These are phyloP conservation scores for Spodoptera picta DNA, from an alignment of 2,888 invertebrate species.

Conservation along the genomic window DNA sequence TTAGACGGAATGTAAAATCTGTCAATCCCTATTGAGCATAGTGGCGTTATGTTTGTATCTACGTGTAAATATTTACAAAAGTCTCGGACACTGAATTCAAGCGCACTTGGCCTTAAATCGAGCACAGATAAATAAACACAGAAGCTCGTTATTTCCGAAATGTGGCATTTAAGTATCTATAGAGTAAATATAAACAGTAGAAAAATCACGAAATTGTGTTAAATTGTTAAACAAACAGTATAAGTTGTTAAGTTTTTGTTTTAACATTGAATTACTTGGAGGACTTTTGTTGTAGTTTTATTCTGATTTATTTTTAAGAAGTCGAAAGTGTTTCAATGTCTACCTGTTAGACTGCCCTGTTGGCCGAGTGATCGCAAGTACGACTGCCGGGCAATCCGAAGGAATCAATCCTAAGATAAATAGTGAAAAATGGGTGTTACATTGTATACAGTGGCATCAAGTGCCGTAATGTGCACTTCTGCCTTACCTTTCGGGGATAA, in stretches of 20 bases:
- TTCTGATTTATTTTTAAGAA: too few species aligned
- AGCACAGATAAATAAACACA: conserved; percentile 25
- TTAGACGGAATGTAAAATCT: too few species aligned
- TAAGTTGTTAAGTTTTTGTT: conserved; percentile 13
- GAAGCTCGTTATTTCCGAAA: conserved; percentile 22
- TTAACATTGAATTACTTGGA: conserved; percentile 7
- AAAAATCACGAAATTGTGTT: conserved; percentile 30
- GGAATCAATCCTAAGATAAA: too few species aligned
- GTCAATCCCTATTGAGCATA: too few species aligned
- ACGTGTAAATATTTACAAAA: conserved; percentile 20
- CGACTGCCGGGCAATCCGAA: too few species aligned
- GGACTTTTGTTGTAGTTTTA: conserved; percentile 6
- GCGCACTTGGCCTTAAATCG: conserved; percentile 49
- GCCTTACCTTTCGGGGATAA: too few species aligned
- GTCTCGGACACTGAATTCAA: conserved; percentile 13
- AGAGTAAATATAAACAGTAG: conserved; percentile 29
- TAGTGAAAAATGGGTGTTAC: too few species aligned
- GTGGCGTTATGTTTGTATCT: conserved; percentile 4
- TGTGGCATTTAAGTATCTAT: conserved; percentile 19
- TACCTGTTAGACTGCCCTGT: too few species aligned
- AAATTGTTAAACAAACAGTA: conserved; percentile 36
- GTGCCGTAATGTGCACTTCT: too few species aligned
- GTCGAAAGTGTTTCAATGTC: too few species aligned
- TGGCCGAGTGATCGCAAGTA: too few species aligned
- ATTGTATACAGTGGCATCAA: too few species aligned